Percentiles rank a stretch among this genome's conserved stretches.
These are phyloP conservation scores for Climacteris rufus DNA, from an alignment of 2,113 vertebrate genomes.

Conservation along the genomic window DNA sequence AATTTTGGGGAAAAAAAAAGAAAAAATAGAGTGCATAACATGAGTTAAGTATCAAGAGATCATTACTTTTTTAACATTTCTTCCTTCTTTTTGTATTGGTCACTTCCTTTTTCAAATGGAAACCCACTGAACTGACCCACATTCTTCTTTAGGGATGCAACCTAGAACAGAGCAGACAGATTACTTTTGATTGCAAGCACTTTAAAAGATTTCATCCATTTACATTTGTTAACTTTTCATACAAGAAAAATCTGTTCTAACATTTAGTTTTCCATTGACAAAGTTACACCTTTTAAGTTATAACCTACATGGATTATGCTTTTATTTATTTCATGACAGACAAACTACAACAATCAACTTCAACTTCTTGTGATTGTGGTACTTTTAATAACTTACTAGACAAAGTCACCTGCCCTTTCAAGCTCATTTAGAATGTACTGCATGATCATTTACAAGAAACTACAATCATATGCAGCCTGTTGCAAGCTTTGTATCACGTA, in stretches of 20 bases:
- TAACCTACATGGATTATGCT: background rate
- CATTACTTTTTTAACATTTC: slow-evolving; percentile 89
- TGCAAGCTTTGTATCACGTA: background rate
- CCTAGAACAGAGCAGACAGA: slow-evolving; percentile 69
- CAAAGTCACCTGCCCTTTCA: background rate
- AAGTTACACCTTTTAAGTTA: background rate
- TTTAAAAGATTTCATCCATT: background rate
- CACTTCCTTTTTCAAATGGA: slow-evolving; percentile 85
- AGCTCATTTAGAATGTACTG: background rate
- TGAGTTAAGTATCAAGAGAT: background rate
- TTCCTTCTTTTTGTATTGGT: slow-evolving; percentile 86
- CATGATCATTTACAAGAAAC: background rate
- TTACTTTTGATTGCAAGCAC: background rate
- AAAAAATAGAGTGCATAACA: background rate
- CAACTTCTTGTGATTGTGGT: background rate
- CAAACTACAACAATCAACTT: background rate
- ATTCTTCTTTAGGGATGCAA: slow-evolving; percentile 88
- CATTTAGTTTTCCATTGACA: background rate
- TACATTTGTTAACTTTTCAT: background rate
- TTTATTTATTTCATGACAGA: background rate
- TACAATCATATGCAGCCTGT: background rate
- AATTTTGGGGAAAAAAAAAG: background rate
- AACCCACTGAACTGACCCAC: slow-evolving; percentile 94
- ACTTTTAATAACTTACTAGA: background rate
- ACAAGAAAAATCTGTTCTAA: background rate